Conservation (phyloP, 2,797 vertebrate genomes). For the Sebastes taczanowskii region DNA sequence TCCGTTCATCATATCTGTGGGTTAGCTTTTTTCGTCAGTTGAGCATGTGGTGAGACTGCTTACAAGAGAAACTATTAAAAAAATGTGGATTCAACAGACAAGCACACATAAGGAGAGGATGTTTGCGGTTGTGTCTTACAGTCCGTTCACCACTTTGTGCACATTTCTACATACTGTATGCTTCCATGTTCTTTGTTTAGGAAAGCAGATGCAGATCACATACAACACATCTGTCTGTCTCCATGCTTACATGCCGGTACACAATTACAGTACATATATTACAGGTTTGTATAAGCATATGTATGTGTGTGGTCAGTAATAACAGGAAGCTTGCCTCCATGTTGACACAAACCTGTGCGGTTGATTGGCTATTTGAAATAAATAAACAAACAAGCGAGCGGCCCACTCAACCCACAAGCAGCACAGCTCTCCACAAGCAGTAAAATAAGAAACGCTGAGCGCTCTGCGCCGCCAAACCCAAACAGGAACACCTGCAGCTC, state of each 20-base stretch:
- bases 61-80: constrained; percentile 12
- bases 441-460: constrained; percentile 56
- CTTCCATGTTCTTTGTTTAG: neutral
- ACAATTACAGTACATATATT: constrained; percentile 49
- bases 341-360: constrained; percentile 78
- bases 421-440: constrained; percentile 47
- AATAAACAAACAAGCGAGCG: constrained; percentile 76
- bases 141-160: neutral
- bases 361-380: constrained; percentile 73
- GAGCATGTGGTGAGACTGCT: neutral
- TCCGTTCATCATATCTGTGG: neutral
- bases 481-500: constrained; percentile 84
- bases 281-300: constrained; percentile 51
- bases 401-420: constrained; percentile 60
- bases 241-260: neutral
- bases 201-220: neutral
- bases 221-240: neutral
- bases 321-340: constrained; percentile 79
- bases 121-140: neutral
- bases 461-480: constrained; percentile 63
- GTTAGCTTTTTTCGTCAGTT: neutral
- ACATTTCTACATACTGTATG: neutral
- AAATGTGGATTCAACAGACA: neutral
- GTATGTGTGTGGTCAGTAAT: constrained; percentile 71
- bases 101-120: constrained; percentile 6